A percentile compares a stretch with the other conserved stretches of the same genome.
phyloP scores from a whole-genome alignment of 2,797 vertebrate species.

The Eospalax fontanierii region DNA sequence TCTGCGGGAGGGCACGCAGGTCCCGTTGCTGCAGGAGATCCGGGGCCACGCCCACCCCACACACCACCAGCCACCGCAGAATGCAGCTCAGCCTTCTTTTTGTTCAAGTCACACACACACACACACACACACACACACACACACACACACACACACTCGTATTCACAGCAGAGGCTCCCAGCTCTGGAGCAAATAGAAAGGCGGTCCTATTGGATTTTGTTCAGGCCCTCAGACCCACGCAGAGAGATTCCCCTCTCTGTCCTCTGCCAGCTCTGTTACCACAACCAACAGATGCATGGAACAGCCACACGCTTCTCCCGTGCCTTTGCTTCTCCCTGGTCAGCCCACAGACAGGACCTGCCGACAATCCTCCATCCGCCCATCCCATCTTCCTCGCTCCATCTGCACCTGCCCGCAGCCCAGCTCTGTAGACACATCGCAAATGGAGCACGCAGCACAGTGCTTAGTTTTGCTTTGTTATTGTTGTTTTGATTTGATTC shows the following conservation, averaged over 20 bases:
- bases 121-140: too few relatives aligned
- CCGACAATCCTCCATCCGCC: too few relatives aligned
- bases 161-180: not conserved
- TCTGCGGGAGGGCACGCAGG: fast-evolving
- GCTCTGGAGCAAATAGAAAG: not conserved
- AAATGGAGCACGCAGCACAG: too few relatives aligned
- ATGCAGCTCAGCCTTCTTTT: not conserved
- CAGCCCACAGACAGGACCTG: too few relatives aligned
- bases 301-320: not conserved
- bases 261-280: not conserved
- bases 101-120: constrained; percentile 13
- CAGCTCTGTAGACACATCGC: not conserved
- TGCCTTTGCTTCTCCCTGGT: not conserved
- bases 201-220: not conserved
- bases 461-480: not conserved
- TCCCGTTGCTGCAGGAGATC: too few relatives aligned
- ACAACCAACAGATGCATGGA: not conserved
- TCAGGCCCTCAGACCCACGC: not conserved
- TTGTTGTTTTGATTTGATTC: too few relatives aligned
- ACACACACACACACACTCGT: too few relatives aligned
- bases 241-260: not conserved
- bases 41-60: not conserved
- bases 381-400: not conserved
- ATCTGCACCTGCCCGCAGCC: fast-evolving
- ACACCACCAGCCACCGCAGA: not conserved